These are phyloP conservation scores for Bruchidius siliquastri DNA, from an alignment of 2,888 invertebrate genomes.

Conservation along the genomic window DNA sequence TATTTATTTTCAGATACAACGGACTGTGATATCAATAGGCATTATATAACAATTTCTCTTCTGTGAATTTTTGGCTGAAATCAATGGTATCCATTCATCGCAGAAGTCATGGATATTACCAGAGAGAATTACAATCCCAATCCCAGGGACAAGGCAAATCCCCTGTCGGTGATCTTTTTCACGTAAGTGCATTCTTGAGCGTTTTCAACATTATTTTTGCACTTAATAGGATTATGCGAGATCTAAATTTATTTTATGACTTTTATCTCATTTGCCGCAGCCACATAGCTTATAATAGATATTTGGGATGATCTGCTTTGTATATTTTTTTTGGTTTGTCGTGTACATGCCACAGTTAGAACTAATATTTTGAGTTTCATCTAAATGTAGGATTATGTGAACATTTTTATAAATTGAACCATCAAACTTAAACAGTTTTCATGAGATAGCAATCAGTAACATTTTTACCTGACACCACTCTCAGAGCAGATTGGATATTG, in stretches of 20 bases:
- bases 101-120: constrained; percentile 47
- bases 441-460: no score
- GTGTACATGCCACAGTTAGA: no score
- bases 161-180: constrained; percentile 49
- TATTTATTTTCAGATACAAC: background rate
- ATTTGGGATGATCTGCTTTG: no score
- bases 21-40: background rate
- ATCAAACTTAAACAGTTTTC: no score
- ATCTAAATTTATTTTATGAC: background rate
- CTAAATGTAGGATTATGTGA: no score
- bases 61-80: background rate
- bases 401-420: no score
- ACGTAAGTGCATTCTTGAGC: constrained; percentile 46
- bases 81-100: background rate
- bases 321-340: no score
- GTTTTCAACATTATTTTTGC: background rate
- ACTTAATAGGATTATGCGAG: background rate
- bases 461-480: no score
- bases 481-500: no score
- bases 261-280: no score
- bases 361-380: no score
- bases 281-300: no score
- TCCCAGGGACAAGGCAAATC: constrained; percentile 50
- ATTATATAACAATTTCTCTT: background rate
- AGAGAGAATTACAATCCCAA: constrained; percentile 50